These are phyloP conservation scores for Acanthosepion esculentum DNA, from an alignment of 2,888 invertebrate species.

Conservation along the genomic window DNA sequence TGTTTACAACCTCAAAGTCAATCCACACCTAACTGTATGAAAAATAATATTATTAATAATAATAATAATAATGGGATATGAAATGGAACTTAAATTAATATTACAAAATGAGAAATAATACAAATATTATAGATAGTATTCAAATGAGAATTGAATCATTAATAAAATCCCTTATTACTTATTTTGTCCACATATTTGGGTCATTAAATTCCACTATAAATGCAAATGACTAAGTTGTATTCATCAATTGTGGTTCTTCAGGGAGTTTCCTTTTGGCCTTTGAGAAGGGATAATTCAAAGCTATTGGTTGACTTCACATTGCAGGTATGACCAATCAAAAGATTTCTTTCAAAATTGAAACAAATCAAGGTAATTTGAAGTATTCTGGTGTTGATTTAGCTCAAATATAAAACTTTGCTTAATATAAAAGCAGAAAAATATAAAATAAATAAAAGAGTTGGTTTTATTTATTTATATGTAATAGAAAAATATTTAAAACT, in stretches of 20 bases:
- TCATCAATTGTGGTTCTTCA: not conserved
- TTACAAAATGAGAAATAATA: not conserved
- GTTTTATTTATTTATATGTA: too few relatives aligned
- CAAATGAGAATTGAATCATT: not conserved
- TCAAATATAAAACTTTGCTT: too few relatives aligned
- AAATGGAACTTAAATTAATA: not conserved
- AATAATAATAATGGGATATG: not conserved
- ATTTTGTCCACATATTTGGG: conserved; percentile 13
- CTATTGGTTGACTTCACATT: not conserved
- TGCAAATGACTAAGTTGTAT: conserved; percentile 8
- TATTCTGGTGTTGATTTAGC: not conserved
- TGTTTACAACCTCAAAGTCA: too few relatives aligned
- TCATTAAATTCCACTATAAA: conserved; percentile 33
- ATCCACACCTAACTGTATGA: not conserved
- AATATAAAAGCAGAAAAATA: too few relatives aligned
- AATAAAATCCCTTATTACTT: not conserved
- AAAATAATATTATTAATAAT: not conserved
- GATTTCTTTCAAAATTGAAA: not conserved
- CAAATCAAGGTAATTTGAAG: not conserved
- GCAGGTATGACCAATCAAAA: not conserved
- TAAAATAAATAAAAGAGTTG: too few relatives aligned
- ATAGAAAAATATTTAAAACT: too few relatives aligned
- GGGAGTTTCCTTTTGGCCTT: conserved; percentile 22
- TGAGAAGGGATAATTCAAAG: not conserved
- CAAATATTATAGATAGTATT: not conserved